phyloP scores from a whole-genome alignment of 2,797 vertebrate species.

The Fistularia tabacaria region DNA sequence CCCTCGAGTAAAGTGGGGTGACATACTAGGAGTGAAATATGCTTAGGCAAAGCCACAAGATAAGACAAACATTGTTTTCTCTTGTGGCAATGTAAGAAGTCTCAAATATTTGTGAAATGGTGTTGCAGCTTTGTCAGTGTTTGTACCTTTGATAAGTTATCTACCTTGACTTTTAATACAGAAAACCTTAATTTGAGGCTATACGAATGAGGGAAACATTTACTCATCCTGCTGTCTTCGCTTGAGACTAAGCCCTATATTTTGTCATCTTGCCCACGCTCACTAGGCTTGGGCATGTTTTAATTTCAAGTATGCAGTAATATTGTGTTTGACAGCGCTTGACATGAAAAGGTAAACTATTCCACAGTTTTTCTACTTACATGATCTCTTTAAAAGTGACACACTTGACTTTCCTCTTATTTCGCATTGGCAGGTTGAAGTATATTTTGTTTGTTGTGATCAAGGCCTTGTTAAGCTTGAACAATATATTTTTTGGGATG shows the following conservation, averaged over 20 bases:
- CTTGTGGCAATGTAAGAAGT: too few relatives aligned
- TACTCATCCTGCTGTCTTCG: slow-evolving; percentile 11
- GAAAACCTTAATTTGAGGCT: slow-evolving; percentile 23
- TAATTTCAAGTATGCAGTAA: slow-evolving; percentile 17
- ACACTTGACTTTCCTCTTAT: too few relatives aligned
- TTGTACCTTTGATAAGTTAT: background rate
- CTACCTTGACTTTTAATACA: slow-evolving; percentile 1
- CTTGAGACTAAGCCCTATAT: slow-evolving; percentile 12
- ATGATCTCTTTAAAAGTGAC: too few relatives aligned
- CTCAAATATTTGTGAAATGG: too few relatives aligned
- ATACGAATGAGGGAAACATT: slow-evolving; percentile 17
- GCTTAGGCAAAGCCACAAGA: too few relatives aligned
- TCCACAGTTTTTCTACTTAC: too few relatives aligned
- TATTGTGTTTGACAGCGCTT: slow-evolving; percentile 23
- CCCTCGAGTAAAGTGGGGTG: too few relatives aligned
- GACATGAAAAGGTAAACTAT: background rate
- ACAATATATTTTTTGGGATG: background rate
- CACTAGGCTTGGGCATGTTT: slow-evolving; percentile 28
- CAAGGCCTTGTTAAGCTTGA: background rate
- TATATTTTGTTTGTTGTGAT: background rate
- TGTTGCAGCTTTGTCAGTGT: background rate
- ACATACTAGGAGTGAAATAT: too few relatives aligned
- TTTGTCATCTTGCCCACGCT: slow-evolving; percentile 25
- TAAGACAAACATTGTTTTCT: slow-evolving; percentile 3
- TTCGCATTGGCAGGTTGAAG: too few relatives aligned